phyloP scores from a whole-genome alignment of 1,140 invertebrate species.

The Dysdera silvatica region DNA sequence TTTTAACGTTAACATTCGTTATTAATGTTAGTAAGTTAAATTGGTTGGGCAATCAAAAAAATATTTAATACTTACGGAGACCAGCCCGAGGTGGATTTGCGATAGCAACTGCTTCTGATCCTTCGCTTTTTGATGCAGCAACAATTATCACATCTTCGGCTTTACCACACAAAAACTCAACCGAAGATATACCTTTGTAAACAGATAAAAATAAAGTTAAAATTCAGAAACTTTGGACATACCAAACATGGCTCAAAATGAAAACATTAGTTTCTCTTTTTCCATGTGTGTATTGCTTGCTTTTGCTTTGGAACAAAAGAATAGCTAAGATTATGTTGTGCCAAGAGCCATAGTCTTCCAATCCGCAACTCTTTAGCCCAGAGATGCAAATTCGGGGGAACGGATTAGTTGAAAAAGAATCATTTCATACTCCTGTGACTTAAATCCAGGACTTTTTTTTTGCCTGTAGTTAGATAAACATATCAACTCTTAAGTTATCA shows the following conservation, averaged over 20 bases:
- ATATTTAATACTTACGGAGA: conserved; percentile 52
- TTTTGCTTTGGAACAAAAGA: too few relatives aligned
- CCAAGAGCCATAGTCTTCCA: too few relatives aligned
- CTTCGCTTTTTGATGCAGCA: conserved; percentile 45
- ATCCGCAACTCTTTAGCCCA: too few relatives aligned
- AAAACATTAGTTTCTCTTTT: not conserved
- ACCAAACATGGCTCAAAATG: not conserved
- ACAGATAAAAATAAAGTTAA: conserved; percentile 14
- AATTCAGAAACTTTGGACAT: not conserved
- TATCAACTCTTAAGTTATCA: too few relatives aligned
- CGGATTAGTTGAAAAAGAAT: too few relatives aligned
- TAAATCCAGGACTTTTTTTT: too few relatives aligned
- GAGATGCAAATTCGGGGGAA: too few relatives aligned
- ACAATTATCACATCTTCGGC: conserved; percentile 78
- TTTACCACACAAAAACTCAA: conserved; percentile 77
- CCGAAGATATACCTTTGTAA: conserved; percentile 55
- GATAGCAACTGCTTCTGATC: conserved; percentile 62
- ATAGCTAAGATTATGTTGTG: too few relatives aligned
- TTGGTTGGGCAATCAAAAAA: not conserved
- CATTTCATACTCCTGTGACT: too few relatives aligned
- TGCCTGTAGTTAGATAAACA: too few relatives aligned
- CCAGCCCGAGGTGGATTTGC: conserved; percentile 95
- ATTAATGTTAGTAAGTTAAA: not conserved
- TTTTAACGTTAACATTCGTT: not conserved
- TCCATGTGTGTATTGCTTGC: too few relatives aligned